Evolutionary conservation across 53 echinoderm and acorn worm genomes (phyloP).

Genomic region (Hippasteria phrygiana): DNA sequence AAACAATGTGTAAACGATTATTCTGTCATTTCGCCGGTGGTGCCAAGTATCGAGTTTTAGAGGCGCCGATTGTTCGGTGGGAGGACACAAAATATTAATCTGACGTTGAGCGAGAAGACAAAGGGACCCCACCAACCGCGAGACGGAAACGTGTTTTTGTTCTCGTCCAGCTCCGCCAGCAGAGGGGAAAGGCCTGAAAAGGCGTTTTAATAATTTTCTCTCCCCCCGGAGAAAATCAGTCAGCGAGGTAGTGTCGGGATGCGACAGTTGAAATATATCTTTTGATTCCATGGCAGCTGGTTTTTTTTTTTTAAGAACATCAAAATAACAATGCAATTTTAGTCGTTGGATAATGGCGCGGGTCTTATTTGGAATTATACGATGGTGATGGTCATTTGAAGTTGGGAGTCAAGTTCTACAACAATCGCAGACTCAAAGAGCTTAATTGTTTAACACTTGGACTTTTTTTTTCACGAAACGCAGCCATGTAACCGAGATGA

Average conservation of each 20-base stretch:
- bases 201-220: background rate
- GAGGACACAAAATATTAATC: slow-evolving; percentile 15
- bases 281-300: too few species aligned
- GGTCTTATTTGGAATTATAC: too few species aligned
- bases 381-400: background rate
- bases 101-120: background rate
- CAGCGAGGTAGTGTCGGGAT: too few species aligned
- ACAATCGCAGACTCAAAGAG: background rate
- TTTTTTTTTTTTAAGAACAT: too few species aligned
- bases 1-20: slow-evolving; percentile 42
- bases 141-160: background rate
- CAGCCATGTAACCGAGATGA: background rate
- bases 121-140: background rate
- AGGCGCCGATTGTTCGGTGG: slow-evolving; percentile 38
- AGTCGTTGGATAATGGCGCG: too few species aligned
- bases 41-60: slow-evolving; percentile 42
- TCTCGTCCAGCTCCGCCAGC: background rate
- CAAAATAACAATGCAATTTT: too few species aligned
- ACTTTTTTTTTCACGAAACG: too few species aligned
- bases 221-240: background rate
- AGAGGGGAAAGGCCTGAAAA: background rate
- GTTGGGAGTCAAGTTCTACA: background rate
- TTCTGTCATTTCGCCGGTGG: background rate
- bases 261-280: too few species aligned
- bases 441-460: slow-evolving; percentile 19